These are phyloP conservation scores for Ametastegia equiseti DNA, from an alignment of 2,888 invertebrate species.

Conservation along the genomic window DNA sequence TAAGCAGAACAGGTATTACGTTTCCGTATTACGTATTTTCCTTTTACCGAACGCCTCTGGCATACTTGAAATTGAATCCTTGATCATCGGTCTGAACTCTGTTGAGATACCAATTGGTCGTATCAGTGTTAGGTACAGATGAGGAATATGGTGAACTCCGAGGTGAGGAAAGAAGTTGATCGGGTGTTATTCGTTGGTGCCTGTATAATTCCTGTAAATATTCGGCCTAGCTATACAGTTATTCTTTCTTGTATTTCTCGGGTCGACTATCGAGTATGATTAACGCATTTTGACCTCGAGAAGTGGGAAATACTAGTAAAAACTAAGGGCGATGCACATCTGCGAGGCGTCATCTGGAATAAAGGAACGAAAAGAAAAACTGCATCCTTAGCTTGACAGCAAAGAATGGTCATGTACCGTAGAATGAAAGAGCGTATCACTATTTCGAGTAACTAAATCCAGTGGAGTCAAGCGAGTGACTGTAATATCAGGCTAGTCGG, in stretches of 20 bases:
- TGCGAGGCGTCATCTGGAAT: too few relatives aligned
- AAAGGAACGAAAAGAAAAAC: not conserved
- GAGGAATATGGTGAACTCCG: too few relatives aligned
- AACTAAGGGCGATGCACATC: conserved; percentile 1
- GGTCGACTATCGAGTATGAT: not conserved
- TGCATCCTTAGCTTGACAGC: not conserved
- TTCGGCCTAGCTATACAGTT: not conserved
- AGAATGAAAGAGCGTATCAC: not conserved
- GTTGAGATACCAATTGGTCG: too few relatives aligned
- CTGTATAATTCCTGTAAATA: not conserved
- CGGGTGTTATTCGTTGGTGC: too few relatives aligned
- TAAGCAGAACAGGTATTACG: too few relatives aligned
- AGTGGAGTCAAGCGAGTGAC: not conserved
- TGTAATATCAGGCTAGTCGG: not conserved
- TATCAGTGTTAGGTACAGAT: too few relatives aligned
- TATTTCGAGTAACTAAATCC: not conserved
- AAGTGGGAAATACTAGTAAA: not conserved
- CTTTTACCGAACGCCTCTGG: too few relatives aligned
- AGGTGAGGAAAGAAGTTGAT: too few relatives aligned
- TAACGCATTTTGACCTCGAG: not conserved
- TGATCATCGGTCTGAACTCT: too few relatives aligned
- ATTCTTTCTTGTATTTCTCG: not conserved
- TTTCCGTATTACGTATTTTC: too few relatives aligned
- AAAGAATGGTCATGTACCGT: conserved; percentile 5
- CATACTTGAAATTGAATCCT: too few relatives aligned